Percentiles rank a stretch among this genome's conserved stretches.
These are phyloP conservation scores for Platysternon megacephalum DNA, from an alignment of 2,113 vertebrate genomes.

Conservation along the genomic window DNA sequence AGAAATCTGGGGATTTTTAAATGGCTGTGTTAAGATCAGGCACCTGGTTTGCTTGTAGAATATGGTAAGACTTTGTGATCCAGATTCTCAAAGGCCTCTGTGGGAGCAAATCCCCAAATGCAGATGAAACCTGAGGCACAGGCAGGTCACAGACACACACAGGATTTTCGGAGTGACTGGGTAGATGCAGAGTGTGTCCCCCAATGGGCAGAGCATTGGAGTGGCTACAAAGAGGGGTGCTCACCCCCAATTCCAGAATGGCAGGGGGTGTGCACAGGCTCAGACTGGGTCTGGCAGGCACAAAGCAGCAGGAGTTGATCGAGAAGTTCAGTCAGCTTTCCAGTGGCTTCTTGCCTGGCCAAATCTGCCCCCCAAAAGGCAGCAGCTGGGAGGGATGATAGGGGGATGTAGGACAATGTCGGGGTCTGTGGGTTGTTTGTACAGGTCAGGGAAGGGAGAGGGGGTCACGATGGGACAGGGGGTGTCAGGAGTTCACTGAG, in stretches of 20 bases:
- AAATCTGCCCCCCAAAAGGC: background rate
- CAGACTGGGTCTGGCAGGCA: background rate
- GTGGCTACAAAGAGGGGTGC: background rate
- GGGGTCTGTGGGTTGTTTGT: background rate
- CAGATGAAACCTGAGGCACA: background rate
- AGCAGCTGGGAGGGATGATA: background rate
- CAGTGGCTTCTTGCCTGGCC: background rate
- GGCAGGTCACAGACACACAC: background rate
- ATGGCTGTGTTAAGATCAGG: background rate
- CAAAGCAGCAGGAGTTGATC: background rate
- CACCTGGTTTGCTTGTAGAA: background rate
- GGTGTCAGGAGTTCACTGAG: background rate
- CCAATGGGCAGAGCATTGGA: background rate
- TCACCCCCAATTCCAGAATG: background rate
- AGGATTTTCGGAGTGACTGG: background rate
- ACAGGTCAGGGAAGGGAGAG: background rate
- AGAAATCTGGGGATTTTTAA: background rate
- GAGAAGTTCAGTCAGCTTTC: background rate
- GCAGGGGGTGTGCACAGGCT: background rate
- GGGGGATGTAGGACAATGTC: background rate
- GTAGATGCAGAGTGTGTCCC: background rate
- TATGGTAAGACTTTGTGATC: background rate
- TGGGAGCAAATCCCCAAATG: background rate
- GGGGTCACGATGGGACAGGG: background rate
- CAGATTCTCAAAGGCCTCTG: background rate